Evolutionary conservation across 2,113 vertebrate genomes (phyloP), one percentile per base, ranked within the genome.

Genomic region (Planiliza haematocheilus): DNA sequence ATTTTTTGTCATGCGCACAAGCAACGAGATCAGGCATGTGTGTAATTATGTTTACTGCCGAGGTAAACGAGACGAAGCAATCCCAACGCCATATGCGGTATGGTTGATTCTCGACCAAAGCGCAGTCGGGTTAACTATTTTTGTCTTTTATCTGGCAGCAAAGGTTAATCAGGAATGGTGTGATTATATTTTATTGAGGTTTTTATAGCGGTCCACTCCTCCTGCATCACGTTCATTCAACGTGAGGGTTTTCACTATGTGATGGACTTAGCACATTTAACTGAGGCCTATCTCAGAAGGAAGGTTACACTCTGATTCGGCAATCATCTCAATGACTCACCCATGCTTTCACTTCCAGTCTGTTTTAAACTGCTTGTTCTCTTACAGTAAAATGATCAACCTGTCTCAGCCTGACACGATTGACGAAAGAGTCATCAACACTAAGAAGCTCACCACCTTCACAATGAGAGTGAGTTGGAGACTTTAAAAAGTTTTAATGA

Each of bases 391-490:
- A 94, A 97, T 99, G 97, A 95, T 99, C 86, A 99, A 99, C 90
- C 93, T 95, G 72, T 98, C 98, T 37, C 95, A 98, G 83, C 94
- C 96, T 20, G 96, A 99, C 70, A 99, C 97, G 8, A 98, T 99
- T 77, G 98, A 99, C 74, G 97, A 99, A 89, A 93, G 98, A 81
- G 97, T 97, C 82, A 96, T 99, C 91, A 99, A 99, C 93, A 98
- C 94, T 43, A 97, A 95, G 90, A 99, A 97, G 75, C 85, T 95
- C 7, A 95, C 97, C 17, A 95, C 95, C 65, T 99, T 99, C 90
- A 99, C 94, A 41, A 48, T 96, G 93, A 97, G 94, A 20, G 94
- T 95, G 74, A 99, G 98, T 96, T 13, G 24, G 1, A 7, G n/a
- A 17, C 49, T 56, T 16, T 13, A 3, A 37, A 9, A 7, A 12